A percentile compares a stretch with the other conserved stretches of the same genome.
Conservation (phyloP, 1,140 invertebrate species). For the Phortica variegata region DNA sequence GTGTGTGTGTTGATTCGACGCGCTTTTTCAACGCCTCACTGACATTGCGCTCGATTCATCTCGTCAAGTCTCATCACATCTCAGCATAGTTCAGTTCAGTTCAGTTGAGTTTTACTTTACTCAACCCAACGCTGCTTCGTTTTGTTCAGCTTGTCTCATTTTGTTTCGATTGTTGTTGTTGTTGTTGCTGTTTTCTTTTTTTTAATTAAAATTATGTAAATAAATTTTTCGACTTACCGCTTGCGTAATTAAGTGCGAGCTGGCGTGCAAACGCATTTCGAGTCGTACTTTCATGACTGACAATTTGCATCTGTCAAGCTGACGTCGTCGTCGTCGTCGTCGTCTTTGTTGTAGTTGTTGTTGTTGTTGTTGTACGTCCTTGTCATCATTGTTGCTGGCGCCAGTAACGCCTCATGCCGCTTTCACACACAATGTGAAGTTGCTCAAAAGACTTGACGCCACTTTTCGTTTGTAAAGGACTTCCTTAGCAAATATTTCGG, state of each 20-base stretch:
- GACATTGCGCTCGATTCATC: too few relatives aligned
- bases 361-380: constrained; percentile 3
- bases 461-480: too few relatives aligned
- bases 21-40: neutral
- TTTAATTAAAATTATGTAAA: constrained; percentile 55
- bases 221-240: constrained; percentile 45
- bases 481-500: too few relatives aligned
- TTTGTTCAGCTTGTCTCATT: neutral
- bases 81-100: too few relatives aligned
- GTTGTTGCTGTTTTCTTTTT: neutral
- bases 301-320: constrained; percentile 39
- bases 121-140: too few relatives aligned
- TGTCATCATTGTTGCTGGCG: neutral
- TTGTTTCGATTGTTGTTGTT: neutral
- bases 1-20: neutral
- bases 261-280: neutral
- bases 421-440: too few relatives aligned
- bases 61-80: too few relatives aligned
- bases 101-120: too few relatives aligned
- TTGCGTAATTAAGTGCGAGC: constrained; percentile 39
- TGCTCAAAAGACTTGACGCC: too few relatives aligned
- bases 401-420: too few relatives aligned
- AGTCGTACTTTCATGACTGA: neutral
- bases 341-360: neutral
- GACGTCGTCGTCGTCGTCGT: constrained; percentile 1